These are phyloP conservation scores for Gnathonemus echidnorhynchus DNA, from an alignment of 2,113 vertebrate species.

Conservation along the genomic window DNA sequence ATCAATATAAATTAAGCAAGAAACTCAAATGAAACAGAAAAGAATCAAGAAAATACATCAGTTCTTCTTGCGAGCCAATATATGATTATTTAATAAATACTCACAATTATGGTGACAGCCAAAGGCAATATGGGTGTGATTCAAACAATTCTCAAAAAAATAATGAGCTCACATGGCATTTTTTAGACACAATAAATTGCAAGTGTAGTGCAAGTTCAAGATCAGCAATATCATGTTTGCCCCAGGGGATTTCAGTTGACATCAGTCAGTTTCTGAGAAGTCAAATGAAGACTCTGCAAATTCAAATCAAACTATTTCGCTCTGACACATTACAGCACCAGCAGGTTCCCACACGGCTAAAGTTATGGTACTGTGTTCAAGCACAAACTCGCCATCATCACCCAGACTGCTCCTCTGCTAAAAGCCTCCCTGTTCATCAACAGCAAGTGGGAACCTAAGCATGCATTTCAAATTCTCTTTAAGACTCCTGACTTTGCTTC, in stretches of 20 bases:
- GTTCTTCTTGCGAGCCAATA: not conserved
- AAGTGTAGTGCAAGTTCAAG: not conserved
- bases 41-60: not conserved
- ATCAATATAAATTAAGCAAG: not conserved
- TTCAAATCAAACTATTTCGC: not conserved
- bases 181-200: not conserved
- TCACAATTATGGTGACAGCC: not conserved
- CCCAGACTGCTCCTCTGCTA: not conserved
- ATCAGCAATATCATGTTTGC: not conserved
- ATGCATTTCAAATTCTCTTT: not conserved
- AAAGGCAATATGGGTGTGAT: not conserved
- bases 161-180: not conserved
- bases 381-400: not conserved
- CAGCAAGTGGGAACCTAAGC: not conserved
- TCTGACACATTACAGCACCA: not conserved
- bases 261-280: not conserved
- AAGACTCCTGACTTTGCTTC: not conserved
- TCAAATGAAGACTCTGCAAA: not conserved
- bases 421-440: not conserved
- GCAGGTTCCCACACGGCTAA: not conserved
- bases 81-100: not conserved
- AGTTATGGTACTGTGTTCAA: not conserved
- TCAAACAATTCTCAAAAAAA: not conserved
- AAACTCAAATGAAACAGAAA: not conserved
- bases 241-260: not conserved